Percentiles rank a stretch among this genome's conserved stretches.
These are phyloP conservation scores for Drosophila repletoides DNA, from an alignment of 1,140 invertebrate genomes.

Conservation along the genomic window DNA sequence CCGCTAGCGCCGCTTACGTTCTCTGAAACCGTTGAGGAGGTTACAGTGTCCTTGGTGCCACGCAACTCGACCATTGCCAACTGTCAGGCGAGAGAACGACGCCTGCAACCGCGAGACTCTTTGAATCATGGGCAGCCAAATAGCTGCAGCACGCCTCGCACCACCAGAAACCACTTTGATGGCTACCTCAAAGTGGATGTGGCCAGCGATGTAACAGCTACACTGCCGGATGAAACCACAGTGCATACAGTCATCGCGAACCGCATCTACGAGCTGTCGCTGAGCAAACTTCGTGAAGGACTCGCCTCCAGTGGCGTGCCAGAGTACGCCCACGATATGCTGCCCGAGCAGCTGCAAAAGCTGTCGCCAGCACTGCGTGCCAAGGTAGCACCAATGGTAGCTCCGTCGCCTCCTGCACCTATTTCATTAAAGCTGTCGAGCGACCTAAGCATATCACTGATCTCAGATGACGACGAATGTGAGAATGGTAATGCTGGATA, in stretches of 20 bases:
- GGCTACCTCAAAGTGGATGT: slow-evolving; percentile 56
- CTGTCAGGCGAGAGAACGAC: slow-evolving; percentile 45
- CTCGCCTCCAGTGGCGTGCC: slow-evolving; percentile 71
- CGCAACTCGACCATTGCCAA: slow-evolving; percentile 64
- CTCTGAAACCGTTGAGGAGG: slow-evolving; percentile 64
- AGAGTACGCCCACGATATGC: slow-evolving; percentile 59
- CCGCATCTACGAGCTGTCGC: slow-evolving; percentile 74
- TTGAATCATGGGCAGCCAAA: not conserved
- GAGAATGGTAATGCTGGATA: slow-evolving; percentile 36
- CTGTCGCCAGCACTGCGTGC: slow-evolving; percentile 63
- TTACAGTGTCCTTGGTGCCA: slow-evolving; percentile 74
- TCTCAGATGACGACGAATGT: slow-evolving; percentile 80
- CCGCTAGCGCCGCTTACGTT: slow-evolving; percentile 57
- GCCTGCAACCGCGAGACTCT: slow-evolving; percentile 4
- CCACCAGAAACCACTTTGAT: not conserved
- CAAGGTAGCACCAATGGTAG: slow-evolving; percentile 62
- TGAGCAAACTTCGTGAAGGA: slow-evolving; percentile 74
- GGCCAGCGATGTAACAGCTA: slow-evolving; percentile 36
- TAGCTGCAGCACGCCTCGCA: slow-evolving; percentile 12
- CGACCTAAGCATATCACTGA: slow-evolving; percentile 80
- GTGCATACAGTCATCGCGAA: slow-evolving; percentile 80
- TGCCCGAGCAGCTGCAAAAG: slow-evolving; percentile 63
- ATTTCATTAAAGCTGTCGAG: slow-evolving; percentile 76
- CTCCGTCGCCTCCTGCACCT: slow-evolving; percentile 52
- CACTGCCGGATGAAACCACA: slow-evolving; percentile 75